These are phyloP conservation scores for Tragulus kanchil DNA, from an alignment of 2,113 vertebrate species.

Conservation along the genomic window DNA sequence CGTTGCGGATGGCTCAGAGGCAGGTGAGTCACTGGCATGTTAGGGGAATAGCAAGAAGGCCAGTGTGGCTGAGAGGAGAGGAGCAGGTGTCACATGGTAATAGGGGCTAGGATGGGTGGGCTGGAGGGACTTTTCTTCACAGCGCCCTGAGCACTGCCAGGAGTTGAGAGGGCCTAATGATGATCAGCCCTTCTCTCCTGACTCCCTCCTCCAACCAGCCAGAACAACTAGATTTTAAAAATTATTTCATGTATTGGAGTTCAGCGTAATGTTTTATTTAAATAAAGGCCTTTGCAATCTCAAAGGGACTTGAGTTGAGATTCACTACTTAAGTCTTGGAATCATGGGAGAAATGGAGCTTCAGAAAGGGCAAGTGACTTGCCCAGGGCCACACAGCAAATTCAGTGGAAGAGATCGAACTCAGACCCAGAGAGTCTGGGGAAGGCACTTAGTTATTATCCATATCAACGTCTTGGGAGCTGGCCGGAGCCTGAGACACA, in stretches of 20 bases:
- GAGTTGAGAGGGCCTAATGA: not conserved
- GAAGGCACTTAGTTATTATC: not conserved
- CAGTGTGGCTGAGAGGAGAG: no score
- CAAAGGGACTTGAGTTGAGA: not conserved
- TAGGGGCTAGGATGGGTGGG: not conserved
- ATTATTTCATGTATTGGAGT: not conserved
- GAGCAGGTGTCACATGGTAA: no score
- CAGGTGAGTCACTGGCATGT: fast-evolving
- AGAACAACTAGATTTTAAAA: not conserved
- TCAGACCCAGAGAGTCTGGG: not conserved
- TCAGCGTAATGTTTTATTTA: not conserved
- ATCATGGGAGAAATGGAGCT: not conserved
- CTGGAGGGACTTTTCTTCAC: not conserved
- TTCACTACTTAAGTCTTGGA: not conserved
- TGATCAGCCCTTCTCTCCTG: not conserved
- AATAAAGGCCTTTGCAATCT: slow-evolving; percentile 3
- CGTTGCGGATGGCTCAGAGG: not conserved
- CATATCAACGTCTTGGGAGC: not conserved
- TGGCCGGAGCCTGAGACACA: not conserved
- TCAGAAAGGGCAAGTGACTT: not conserved
- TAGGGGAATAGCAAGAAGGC: not conserved
- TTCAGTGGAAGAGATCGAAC: not conserved
- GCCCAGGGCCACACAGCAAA: not conserved
- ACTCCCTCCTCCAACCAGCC: not conserved
- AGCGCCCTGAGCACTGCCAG: not conserved